Conservation (phyloP, 2,797 vertebrate species). For the Tadarida brasiliensis region DNA sequence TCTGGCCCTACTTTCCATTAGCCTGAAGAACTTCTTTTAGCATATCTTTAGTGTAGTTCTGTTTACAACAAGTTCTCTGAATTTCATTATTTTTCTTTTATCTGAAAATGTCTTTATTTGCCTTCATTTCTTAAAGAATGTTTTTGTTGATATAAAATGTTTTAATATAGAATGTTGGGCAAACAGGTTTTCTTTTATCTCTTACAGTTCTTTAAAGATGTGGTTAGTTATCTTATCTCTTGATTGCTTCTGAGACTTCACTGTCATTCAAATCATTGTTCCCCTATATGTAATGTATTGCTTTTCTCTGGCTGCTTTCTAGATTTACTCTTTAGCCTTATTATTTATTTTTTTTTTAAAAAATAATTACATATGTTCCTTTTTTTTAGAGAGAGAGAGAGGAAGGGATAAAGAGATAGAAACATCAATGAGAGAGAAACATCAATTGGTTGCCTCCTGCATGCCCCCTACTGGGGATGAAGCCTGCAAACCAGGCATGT, state of each 20-base stretch:
- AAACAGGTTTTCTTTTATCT: background rate
- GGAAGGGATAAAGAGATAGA: no score
- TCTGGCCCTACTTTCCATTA: background rate
- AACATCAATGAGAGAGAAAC: no score
- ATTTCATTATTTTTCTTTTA: conserved; percentile 15
- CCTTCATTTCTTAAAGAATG: background rate
- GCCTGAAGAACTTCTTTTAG: background rate
- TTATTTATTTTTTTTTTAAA: no score
- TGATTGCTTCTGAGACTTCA: conserved; percentile 22
- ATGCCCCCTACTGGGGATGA: no score
- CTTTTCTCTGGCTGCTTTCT: background rate
- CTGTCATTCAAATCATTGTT: background rate
- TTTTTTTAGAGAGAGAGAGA: no score
- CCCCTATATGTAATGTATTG: background rate
- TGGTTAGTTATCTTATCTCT: background rate
- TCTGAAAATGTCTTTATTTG: conserved; percentile 7
- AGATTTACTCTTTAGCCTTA: conserved; percentile 10
- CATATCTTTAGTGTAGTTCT: background rate
- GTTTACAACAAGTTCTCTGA: background rate
- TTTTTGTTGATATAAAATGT: background rate
- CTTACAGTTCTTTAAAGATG: background rate
- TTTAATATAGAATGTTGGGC: background rate
- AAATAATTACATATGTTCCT: no score
- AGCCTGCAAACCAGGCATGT: no score
- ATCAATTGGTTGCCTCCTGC: no score